Base-by-base conservation (phyloP, 2,888 invertebrate genomes). In the Tenthredo scrophulariae region DNA sequence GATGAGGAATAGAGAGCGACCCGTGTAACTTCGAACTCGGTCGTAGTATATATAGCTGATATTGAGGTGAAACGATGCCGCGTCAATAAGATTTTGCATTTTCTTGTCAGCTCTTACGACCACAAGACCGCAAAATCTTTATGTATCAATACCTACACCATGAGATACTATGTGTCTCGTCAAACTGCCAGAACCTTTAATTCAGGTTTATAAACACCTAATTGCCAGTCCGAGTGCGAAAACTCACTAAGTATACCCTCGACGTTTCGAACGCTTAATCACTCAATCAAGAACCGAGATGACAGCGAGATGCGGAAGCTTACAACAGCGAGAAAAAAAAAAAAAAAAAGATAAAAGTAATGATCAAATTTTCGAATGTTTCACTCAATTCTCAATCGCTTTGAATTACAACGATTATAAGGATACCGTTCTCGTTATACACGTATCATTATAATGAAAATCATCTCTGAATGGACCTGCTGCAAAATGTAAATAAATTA, bases 1-100 rank as follows among this genome's bases (percentile, higher is more conserved):
- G 58, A 80, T 58, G 80, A 37, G 80, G 62, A 80, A 80, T 80
- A 80, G 80, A 80, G 80, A 80, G 58, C 80, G 80, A 62, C 79
- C n/a, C 18, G 29, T 77, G 54, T 29, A 29, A 50, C 79, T 33
- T 37, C 58, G 33, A 75, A 50, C 75, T 75, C 75, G 75, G 75
- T 46, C 75, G 75, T 75, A 50, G 15, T 1, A 5, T 10, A 15
- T 13, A 13, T 13, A 6, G 26, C 70, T 72, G 33, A 18, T 18
- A 6, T 65, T 46, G 40, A 26, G 18, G 75, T 77, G 54, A 77
- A 77, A 77, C 50, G 77, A 77, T 50, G 50, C 54, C 54, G 33
- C 26, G 15, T 22, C 7, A 77, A n/a, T 33, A 43, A 75, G 75
- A 77, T 54, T 46, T 33, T 26, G 50, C 50, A 77, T 54, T 50